Percentiles rank a stretch among this genome's conserved stretches.
These are phyloP conservation scores for Physocephala rufipes DNA, from an alignment of 2,888 invertebrate genomes.

Conservation along the genomic window DNA sequence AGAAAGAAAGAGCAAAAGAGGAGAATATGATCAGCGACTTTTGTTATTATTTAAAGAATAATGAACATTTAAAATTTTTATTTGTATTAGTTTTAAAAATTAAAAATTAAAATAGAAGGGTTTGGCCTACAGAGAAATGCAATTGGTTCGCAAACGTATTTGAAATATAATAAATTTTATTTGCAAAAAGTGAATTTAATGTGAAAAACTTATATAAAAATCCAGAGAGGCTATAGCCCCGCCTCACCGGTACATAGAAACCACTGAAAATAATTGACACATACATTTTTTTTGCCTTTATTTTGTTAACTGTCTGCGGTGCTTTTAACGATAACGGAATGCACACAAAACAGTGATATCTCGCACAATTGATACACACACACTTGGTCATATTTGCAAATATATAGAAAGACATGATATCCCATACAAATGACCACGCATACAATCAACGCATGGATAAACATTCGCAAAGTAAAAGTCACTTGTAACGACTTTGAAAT, in stretches of 20 bases:
- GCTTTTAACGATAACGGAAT: background rate
- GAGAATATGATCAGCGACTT: background rate
- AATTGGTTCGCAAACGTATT: too few species aligned
- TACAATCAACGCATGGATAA: background rate
- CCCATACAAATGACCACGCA: background rate
- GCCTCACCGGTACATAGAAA: too few species aligned
- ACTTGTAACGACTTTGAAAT: background rate
- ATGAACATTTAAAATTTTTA: too few species aligned
- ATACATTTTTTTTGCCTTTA: background rate
- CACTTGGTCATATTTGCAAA: background rate
- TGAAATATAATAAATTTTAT: too few species aligned
- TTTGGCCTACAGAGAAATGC: too few species aligned
- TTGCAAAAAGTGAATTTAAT: background rate
- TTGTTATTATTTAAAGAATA: too few species aligned
- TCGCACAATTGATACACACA: background rate
- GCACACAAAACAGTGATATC: background rate
- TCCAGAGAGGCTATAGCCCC: too few species aligned
- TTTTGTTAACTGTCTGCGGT: background rate
- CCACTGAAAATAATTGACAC: too few species aligned
- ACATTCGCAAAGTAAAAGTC: background rate
- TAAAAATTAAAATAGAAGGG: too few species aligned
- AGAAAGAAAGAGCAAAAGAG: background rate
- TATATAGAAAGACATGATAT: background rate
- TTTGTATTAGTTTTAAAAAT: too few species aligned
- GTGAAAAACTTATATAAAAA: too few species aligned